Conservation (phyloP, 1,140 invertebrate species). For the Prorops nasuta region DNA sequence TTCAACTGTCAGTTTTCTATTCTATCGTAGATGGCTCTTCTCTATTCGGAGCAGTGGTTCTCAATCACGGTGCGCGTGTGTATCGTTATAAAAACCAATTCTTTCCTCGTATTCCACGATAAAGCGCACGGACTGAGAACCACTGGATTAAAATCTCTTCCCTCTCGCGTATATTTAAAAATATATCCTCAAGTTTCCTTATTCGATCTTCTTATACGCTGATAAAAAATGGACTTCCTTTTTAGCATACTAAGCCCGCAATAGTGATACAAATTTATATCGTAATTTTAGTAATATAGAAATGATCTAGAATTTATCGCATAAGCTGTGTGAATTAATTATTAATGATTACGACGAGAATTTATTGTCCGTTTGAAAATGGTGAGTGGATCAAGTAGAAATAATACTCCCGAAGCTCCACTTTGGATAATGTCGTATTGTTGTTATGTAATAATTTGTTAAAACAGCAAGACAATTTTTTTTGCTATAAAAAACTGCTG, state of each 20-base stretch:
- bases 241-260: background rate
- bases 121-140: no score
- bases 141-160: no score
- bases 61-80: no score
- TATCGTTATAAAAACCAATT: no score
- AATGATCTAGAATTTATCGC: background rate
- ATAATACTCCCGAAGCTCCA: conserved; percentile 27
- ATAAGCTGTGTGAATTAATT: conserved; percentile 19
- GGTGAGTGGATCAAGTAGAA: conserved; percentile 45
- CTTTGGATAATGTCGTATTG: no score
- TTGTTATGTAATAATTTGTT: no score
- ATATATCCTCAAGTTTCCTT: no score
- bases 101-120: no score
- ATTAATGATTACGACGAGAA: conserved; percentile 17
- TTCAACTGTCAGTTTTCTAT: no score
- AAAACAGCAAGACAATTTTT: background rate
- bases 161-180: no score
- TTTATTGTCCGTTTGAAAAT: conserved; percentile 40
- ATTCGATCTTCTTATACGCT: background rate
- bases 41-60: no score
- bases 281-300: background rate
- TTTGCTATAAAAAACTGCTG: conserved; percentile 2
- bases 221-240: background rate
- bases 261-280: background rate
- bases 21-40: no score